Base-by-base conservation (phyloP, 2,113 vertebrate genomes). In the Lampris megalopsis region DNA sequence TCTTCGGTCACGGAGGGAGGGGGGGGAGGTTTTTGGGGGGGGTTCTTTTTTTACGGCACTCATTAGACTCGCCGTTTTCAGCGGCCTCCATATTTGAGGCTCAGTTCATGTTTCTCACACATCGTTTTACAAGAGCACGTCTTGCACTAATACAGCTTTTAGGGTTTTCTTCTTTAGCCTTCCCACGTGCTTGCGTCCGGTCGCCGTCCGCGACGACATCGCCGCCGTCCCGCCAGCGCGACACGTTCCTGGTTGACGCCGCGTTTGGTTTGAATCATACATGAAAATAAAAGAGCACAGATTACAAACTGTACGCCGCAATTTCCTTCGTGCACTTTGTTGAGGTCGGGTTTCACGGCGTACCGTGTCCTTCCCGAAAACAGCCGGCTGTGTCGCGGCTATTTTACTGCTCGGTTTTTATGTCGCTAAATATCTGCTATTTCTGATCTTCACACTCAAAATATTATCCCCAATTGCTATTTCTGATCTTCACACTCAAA, bases 21-120 rank as follows among this genome's bases (percentile, higher is more conserved):
- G 24, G 24, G 24, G 24, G 24, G 0, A 0, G 24, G 24, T 24
- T 24, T 24, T n/a, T n/a, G n/a, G 24, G 24, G 24, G 24, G 24
- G 24, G 24, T 24, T 63, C 58, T 24, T 50, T 40, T 80, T 62
- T 50, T 54, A 52, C 49, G 38, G 40, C 37, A 41, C 13, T 67
- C 70, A 63, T 71, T 71, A 49, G 11, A 50, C 50, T 47, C 45
- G 73, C 13, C 38, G 40, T 58, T 50, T 61, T 52, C 58, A 77
- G 66, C 48, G 70, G 1, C 48, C 35, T 35, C 68, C 45, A 38
- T 68, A 59, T 72, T 42, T 71, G 54, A 65, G 43, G 45, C 11
- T 61, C 52, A 24, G 38, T 38, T 24, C 2, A 11, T 5, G 4
- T 4, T 53, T 53, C 50, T 13, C 50, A 53, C 13, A n/a, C 4